These are phyloP conservation scores for Entomobrya multifasciata DNA, from an alignment of 2,888 invertebrate species.

Conservation along the genomic window DNA sequence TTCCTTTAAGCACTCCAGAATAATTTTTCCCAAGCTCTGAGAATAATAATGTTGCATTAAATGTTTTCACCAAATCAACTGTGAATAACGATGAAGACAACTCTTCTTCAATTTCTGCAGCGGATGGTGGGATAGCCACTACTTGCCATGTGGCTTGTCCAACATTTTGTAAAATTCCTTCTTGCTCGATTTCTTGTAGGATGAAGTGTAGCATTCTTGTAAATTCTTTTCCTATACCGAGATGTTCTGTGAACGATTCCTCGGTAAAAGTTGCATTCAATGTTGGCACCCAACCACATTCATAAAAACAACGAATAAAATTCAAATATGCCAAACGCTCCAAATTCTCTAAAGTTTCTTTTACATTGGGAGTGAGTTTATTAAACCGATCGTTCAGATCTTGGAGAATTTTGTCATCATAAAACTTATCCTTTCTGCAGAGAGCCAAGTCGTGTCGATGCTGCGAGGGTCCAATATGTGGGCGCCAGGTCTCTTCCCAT, in stretches of 20 bases:
- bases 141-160: background rate
- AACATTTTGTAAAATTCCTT: background rate
- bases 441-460: background rate
- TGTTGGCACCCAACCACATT: slow-evolving; percentile 25
- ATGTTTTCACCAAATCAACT: background rate
- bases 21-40: slow-evolving; percentile 21
- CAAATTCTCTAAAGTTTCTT: background rate
- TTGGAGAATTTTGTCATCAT: no score
- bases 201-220: background rate
- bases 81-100: background rate
- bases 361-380: no score
- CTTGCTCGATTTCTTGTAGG: background rate
- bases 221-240: background rate
- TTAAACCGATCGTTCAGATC: no score
- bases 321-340: background rate
- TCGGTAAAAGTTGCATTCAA: background rate
- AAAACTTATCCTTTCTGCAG: background rate
- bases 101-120: background rate
- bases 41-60: background rate
- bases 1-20: slow-evolving; percentile 29
- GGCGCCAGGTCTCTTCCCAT: slow-evolving; percentile 59
- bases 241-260: background rate
- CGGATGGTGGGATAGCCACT: background rate
- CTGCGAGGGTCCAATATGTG: background rate
- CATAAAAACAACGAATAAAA: background rate